Conservation (phyloP, 2,797 vertebrate genomes). For the Mormyrops boulengeri region DNA sequence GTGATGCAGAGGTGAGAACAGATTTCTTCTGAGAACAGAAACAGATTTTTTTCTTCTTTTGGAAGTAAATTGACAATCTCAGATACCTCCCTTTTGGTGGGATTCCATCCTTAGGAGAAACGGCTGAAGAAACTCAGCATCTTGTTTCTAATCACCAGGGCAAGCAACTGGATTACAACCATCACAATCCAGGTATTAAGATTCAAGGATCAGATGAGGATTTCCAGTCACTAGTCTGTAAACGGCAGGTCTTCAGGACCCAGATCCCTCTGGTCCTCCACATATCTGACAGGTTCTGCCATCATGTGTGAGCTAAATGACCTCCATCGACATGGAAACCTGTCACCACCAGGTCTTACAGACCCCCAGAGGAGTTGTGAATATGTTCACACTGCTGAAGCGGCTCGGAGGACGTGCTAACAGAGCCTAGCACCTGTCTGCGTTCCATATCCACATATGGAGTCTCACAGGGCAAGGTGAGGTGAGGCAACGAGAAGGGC, state of each 20-base stretch:
- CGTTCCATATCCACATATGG: background rate
- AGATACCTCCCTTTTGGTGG: background rate
- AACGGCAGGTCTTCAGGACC: background rate
- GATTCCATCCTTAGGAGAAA: background rate
- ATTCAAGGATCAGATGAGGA: background rate
- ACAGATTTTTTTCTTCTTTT: background rate
- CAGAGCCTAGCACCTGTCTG: background rate
- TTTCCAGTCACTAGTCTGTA: background rate
- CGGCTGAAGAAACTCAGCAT: background rate
- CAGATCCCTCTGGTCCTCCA: background rate
- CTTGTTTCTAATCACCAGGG: background rate
- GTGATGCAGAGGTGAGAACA: background rate
- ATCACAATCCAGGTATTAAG: background rate
- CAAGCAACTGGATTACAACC: background rate
- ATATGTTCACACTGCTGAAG: background rate
- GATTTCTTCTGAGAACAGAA: background rate
- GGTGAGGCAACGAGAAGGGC: background rate
- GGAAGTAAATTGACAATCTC: background rate
- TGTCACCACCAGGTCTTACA: constrained; percentile 5
- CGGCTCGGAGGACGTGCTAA: background rate
- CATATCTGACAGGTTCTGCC: background rate
- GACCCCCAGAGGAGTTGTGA: background rate
- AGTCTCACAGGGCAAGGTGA: background rate
- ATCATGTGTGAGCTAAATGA: background rate
- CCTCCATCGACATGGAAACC: background rate